These are phyloP conservation scores for Scalopus aquaticus DNA, from an alignment of 2,113 vertebrate species.

Conservation along the genomic window DNA sequence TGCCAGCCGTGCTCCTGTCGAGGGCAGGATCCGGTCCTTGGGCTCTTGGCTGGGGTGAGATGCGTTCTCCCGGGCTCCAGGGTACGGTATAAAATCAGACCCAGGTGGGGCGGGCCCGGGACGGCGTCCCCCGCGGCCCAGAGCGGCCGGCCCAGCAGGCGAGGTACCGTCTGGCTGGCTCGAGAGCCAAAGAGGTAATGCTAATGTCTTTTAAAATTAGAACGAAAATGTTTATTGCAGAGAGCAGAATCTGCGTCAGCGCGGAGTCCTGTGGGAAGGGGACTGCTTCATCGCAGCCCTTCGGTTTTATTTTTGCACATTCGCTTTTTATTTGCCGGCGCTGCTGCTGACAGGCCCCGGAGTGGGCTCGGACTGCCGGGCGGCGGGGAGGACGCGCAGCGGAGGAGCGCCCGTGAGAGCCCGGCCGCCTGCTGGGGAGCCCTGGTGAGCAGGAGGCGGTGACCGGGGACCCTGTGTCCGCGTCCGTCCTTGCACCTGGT, in stretches of 20 bases:
- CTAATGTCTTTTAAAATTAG: constrained; percentile 82
- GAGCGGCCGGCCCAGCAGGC: background rate
- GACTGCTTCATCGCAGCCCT: constrained; percentile 67
- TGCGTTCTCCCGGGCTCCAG: background rate
- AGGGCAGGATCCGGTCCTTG: background rate
- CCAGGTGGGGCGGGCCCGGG: background rate
- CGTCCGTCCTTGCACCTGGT: background rate
- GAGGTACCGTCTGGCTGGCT: constrained; percentile 49
- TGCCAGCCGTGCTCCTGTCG: rapidly evolving
- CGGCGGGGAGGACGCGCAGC: background rate
- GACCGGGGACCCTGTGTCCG: background rate
- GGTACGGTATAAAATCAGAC: background rate
- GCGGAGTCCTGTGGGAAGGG: constrained; percentile 79
- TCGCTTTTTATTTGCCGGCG: constrained; percentile 61
- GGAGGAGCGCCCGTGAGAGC: too few relatives aligned
- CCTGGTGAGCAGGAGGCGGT: background rate
- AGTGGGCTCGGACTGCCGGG: constrained; percentile 18
- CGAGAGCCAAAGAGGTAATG: constrained; percentile 68
- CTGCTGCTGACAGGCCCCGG: constrained; percentile 52
- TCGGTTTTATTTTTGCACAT: constrained; percentile 76
- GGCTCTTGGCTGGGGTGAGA: background rate
- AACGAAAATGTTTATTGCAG: constrained; percentile 75
- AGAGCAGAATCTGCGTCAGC: constrained; percentile 78
- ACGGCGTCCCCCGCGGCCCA: background rate
- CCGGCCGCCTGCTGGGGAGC: background rate